Conservation (phyloP, 2,113 vertebrate genomes). For the Gasterosteus nipponicus region DNA sequence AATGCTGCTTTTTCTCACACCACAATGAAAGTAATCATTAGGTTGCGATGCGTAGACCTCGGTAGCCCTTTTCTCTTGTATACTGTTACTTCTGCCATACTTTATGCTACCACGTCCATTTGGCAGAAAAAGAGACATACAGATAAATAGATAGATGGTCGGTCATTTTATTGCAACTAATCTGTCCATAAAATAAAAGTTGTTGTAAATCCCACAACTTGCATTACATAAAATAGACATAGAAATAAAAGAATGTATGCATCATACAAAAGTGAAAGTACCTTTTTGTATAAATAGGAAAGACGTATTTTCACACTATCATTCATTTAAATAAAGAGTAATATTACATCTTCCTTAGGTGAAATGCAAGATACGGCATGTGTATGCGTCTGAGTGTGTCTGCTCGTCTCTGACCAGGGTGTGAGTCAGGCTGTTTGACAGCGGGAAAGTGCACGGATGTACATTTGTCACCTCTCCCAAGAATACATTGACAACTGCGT, state of each 20-base stretch:
- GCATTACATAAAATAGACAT: neutral
- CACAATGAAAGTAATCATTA: neutral
- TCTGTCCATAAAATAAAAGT: neutral
- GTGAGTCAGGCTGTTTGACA: conserved; percentile 34
- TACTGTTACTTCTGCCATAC: neutral
- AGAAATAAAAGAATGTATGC: neutral
- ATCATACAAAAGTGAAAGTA: neutral
- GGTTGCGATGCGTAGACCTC: neutral
- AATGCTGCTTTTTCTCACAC: neutral
- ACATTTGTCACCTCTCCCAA: conserved; percentile 71
- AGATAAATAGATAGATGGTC: neutral
- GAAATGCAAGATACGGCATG: neutral
- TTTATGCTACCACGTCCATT: neutral
- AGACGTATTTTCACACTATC: neutral
- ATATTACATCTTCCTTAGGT: neutral
- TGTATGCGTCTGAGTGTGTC: conserved; percentile 3
- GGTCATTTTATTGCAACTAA: neutral
- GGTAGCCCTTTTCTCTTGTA: neutral
- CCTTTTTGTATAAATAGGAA: neutral
- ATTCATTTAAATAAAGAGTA: neutral
- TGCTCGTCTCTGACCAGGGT: conserved; percentile 52
- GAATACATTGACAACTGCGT: conserved; percentile 63
- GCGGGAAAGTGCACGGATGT: conserved; percentile 47
- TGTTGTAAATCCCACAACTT: neutral
- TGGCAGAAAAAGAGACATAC: neutral